A percentile compares a stretch with the other conserved stretches of the same genome.
Evolutionary conservation across 2,113 vertebrate genomes (phyloP).

Genomic region (Acrocephalus arundinaceus): DNA sequence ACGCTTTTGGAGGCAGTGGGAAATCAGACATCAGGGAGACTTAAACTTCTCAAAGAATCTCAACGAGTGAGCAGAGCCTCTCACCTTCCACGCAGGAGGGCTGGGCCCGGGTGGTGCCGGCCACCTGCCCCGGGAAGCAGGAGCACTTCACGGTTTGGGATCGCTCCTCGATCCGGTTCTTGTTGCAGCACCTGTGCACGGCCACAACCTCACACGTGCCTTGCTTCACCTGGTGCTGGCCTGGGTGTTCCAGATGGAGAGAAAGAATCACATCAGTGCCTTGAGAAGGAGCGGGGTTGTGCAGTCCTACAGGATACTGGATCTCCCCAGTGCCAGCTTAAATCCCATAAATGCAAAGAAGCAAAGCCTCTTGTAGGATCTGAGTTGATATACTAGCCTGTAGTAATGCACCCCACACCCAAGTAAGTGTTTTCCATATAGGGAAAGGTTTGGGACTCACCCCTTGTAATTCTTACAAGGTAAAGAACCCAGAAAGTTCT

Average conservation of each 20-base stretch:
- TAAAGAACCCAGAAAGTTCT: no score
- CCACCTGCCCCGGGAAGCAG: slow-evolving; percentile 95
- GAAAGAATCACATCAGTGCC: background rate
- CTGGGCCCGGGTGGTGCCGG: slow-evolving; percentile 89
- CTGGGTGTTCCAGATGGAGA: slow-evolving; percentile 58
- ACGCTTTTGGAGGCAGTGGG: background rate
- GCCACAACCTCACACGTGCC: slow-evolving; percentile 96
- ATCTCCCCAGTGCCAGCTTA: fast-evolving
- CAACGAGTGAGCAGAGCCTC: background rate
- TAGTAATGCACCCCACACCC: no score
- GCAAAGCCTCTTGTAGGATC: background rate
- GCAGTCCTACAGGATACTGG: background rate
- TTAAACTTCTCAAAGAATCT: background rate
- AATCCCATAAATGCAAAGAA: background rate
- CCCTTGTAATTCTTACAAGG: no score
- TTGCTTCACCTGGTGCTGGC: slow-evolving; percentile 91
- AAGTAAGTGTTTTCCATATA: no score
- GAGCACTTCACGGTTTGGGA: slow-evolving; percentile 97
- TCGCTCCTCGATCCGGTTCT: slow-evolving; percentile 94
- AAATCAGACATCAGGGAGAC: slow-evolving; percentile 23
- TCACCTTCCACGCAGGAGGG: slow-evolving; percentile 98
- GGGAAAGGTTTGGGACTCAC: no score
- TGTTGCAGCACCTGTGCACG: slow-evolving; percentile 94
- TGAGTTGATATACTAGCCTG: background rate
- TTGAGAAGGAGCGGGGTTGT: background rate